These are phyloP conservation scores for Cygnus atratus DNA, from an alignment of 2,113 vertebrate species.

Conservation along the genomic window DNA sequence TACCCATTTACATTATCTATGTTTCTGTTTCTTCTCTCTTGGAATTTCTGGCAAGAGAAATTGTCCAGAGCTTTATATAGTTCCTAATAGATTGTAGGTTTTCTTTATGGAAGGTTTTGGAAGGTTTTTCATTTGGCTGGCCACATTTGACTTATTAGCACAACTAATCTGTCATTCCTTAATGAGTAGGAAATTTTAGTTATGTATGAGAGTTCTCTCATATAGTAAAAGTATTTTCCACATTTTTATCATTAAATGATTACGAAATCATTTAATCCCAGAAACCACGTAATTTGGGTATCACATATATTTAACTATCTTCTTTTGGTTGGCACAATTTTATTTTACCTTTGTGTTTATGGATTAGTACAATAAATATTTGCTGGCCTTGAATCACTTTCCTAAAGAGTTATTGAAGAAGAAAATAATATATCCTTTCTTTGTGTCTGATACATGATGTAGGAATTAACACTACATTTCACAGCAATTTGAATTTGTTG, in stretches of 20 bases:
- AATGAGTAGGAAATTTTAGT: neutral
- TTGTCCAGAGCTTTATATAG: neutral
- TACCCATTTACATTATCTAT: neutral
- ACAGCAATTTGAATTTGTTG: neutral
- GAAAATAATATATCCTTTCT: neutral
- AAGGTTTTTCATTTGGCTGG: neutral
- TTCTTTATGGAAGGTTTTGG: neutral
- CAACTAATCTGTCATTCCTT: conserved; percentile 6
- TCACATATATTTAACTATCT: neutral
- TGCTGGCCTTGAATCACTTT: neutral
- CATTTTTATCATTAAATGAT: neutral
- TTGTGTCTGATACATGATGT: neutral
- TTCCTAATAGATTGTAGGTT: neutral
- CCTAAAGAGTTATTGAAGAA: neutral
- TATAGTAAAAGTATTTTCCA: neutral
- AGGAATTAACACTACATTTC: neutral
- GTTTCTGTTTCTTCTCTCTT: neutral
- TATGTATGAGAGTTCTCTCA: neutral
- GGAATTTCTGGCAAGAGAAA: conserved; percentile 18
- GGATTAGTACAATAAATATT: neutral
- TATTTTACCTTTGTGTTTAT: neutral
- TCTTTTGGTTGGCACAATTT: neutral
- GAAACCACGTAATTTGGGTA: neutral
- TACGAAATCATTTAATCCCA: neutral
- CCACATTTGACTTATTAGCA: neutral